Evolutionary conservation across 1,140 invertebrate species (phyloP).

Genomic region (Proctacanthus coquilletti): DNA sequence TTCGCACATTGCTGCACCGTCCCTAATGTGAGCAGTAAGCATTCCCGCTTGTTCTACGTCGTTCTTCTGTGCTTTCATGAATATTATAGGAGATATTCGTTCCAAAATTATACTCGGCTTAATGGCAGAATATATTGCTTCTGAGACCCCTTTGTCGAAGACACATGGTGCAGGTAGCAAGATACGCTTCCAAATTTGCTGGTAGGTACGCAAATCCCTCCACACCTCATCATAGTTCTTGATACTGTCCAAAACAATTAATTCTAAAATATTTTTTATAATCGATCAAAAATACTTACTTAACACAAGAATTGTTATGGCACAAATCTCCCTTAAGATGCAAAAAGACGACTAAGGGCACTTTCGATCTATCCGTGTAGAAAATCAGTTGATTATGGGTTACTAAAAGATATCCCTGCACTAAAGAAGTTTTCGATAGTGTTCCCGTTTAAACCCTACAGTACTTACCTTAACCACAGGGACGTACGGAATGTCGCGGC

Average conservation of each 20-base stretch:
- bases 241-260: conserved; percentile 34
- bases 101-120: conserved; percentile 38
- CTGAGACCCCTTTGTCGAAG: conserved; percentile 57
- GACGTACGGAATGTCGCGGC: conserved; percentile 73
- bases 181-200: conserved; percentile 47
- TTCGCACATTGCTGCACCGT: conserved; percentile 83
- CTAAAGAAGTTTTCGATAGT: not conserved
- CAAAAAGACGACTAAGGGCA: conserved; percentile 34
- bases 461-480: conserved; percentile 56
- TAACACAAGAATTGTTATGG: conserved; percentile 44
- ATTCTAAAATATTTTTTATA: not conserved
- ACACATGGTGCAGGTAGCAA: conserved; percentile 54
- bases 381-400: conserved; percentile 43
- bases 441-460: no score
- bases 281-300: conserved; percentile 31
- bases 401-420: conserved; percentile 53
- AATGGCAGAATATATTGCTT: conserved; percentile 53
- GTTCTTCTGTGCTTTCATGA: conserved; percentile 77
- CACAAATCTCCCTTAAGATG: conserved; percentile 45
- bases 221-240: conserved; percentile 53
- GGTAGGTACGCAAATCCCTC: conserved; percentile 48
- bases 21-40: conserved; percentile 65
- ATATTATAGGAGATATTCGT: conserved; percentile 57
- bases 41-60: conserved; percentile 72
- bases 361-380: conserved; percentile 43